Percentiles rank a stretch among this genome's conserved stretches.
Evolutionary conservation across 2,888 invertebrate genomes (phyloP).

Genomic region (Cephus nigrinus): DNA sequence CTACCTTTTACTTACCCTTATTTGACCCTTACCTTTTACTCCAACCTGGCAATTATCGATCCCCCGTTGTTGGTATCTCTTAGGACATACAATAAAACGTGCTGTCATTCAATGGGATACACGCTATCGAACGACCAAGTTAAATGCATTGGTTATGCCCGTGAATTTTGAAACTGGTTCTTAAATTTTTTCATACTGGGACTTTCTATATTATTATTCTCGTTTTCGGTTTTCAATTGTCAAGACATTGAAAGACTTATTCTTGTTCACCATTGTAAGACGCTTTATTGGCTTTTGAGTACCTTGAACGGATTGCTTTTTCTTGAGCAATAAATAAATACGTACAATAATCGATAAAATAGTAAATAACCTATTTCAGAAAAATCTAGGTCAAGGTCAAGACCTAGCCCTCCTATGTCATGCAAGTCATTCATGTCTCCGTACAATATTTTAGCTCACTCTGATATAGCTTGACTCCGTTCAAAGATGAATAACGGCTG

Average conservation of each 20-base stretch:
- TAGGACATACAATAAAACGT: background rate
- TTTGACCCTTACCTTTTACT: background rate
- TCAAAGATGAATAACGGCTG: constrained; percentile 50
- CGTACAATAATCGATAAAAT: background rate
- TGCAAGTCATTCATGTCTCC: constrained; percentile 52
- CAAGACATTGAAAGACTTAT: background rate
- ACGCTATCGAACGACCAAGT: background rate
- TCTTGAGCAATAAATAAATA: background rate
- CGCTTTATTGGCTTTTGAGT: background rate
- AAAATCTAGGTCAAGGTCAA: constrained; percentile 56
- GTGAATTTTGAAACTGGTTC: background rate
- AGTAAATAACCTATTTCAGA: background rate
- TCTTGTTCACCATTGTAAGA: background rate
- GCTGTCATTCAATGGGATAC: no score
- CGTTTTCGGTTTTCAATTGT: background rate
- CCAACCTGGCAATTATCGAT: background rate
- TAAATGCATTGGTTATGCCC: background rate
- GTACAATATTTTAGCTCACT: constrained; percentile 39
- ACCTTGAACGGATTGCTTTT: background rate
- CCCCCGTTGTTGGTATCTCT: background rate
- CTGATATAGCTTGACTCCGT: constrained; percentile 27
- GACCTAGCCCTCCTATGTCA: constrained; percentile 37
- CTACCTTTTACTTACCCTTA: background rate
- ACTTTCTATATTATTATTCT: background rate
- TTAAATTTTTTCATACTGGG: background rate